phyloP scores from a whole-genome alignment of 2,797 vertebrate genomes.

The Lacerta viridis region DNA sequence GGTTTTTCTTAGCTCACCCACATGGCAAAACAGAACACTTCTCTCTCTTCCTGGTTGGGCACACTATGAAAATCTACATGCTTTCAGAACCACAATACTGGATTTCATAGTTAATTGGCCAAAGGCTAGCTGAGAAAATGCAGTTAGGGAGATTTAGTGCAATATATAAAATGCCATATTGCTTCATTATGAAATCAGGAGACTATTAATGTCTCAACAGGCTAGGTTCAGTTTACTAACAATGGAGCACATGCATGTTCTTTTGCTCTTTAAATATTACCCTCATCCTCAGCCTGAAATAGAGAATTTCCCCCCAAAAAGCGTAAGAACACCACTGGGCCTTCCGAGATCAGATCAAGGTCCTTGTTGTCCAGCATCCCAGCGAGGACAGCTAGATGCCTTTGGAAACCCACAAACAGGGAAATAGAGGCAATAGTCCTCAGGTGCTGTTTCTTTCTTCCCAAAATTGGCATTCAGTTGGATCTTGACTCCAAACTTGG shows the following conservation, averaged over 20 bases:
- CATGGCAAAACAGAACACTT: background rate
- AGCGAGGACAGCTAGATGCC: background rate
- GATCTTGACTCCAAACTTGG: background rate
- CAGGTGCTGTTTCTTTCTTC: no score
- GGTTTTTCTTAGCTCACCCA: background rate
- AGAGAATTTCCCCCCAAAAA: background rate
- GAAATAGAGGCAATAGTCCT: background rate
- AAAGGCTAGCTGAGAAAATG: slow-evolving; percentile 15
- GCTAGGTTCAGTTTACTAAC: background rate
- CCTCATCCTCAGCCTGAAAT: background rate
- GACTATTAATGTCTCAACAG: slow-evolving; percentile 43
- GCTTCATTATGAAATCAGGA: slow-evolving; percentile 41
- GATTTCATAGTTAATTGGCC: slow-evolving; percentile 54
- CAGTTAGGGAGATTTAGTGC: slow-evolving; percentile 36
- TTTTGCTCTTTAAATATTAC: background rate
- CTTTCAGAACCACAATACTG: slow-evolving; percentile 39
- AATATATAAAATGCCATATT: slow-evolving; percentile 51
- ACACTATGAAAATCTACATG: background rate
- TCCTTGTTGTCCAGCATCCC: background rate
- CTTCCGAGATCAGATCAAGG: background rate
- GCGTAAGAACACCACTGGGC: background rate
- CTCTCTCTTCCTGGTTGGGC: background rate
- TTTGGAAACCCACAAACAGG: background rate
- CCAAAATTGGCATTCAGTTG: background rate
- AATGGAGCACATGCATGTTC: background rate